Percentiles rank a stretch among this genome's conserved stretches.
These are phyloP conservation scores for Drosophila paramelanica DNA, from an alignment of 2,888 invertebrate species.

Conservation along the genomic window DNA sequence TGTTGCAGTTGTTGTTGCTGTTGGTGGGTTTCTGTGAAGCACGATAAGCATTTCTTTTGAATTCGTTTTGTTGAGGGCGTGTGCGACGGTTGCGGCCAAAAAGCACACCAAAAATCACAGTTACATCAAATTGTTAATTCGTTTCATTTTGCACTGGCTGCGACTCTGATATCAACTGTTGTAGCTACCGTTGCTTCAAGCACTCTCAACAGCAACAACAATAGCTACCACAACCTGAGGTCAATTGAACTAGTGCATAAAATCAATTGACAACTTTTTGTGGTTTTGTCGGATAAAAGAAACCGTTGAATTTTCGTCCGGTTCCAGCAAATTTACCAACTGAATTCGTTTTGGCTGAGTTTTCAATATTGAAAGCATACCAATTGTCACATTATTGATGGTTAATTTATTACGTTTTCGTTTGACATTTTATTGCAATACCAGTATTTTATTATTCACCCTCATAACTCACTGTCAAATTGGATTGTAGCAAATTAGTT, in stretches of 20 bases:
- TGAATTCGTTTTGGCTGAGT: slow-evolving; percentile 59
- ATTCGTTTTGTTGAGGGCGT: slow-evolving; percentile 80
- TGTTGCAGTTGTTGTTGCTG: slow-evolving; percentile 35
- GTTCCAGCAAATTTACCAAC: slow-evolving; percentile 37
- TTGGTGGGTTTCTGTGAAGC: slow-evolving; percentile 76
- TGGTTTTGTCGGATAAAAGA: slow-evolving; percentile 44
- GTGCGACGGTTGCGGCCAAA: slow-evolving; percentile 55
- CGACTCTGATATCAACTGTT: slow-evolving; percentile 56
- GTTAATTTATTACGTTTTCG: slow-evolving; percentile 61
- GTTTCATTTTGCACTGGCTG: slow-evolving; percentile 79
- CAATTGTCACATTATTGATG: slow-evolving; percentile 76
- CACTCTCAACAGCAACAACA: slow-evolving; percentile 36
- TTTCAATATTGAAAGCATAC: slow-evolving; percentile 49
- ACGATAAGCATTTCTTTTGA: slow-evolving; percentile 81
- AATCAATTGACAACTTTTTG: slow-evolving; percentile 83
- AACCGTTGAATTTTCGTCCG: slow-evolving; percentile 41
- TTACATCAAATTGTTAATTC: slow-evolving; percentile 81
- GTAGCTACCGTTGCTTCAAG: slow-evolving; percentile 70
- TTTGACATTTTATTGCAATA: slow-evolving; percentile 24
- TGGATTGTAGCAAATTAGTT: slow-evolving; percentile 26
- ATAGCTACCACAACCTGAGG: slow-evolving; percentile 56
- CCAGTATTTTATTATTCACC: slow-evolving; percentile 1
- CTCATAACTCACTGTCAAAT: slow-evolving; percentile 58
- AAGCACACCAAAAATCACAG: slow-evolving; percentile 68
- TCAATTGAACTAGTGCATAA: slow-evolving; percentile 82